These are phyloP conservation scores for Lindbergichthys nudifrons DNA, from an alignment of 2,797 vertebrate species.

Conservation along the genomic window DNA sequence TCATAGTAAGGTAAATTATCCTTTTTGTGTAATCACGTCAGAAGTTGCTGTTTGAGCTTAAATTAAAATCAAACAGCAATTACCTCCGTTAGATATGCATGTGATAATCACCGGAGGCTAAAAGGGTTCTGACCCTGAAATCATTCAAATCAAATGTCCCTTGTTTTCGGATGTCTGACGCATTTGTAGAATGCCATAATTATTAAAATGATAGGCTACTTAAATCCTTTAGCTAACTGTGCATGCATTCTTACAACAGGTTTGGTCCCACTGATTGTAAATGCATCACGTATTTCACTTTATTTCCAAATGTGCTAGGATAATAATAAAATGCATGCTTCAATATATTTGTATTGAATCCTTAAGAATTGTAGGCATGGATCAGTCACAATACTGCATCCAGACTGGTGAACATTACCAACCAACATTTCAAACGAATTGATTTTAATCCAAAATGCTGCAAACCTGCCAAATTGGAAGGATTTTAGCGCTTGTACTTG, in stretches of 20 bases:
- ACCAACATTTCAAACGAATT: conserved; percentile 30
- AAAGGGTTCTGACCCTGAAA: background rate
- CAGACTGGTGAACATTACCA: conserved; percentile 24
- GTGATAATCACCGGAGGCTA: background rate
- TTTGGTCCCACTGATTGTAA: conserved; percentile 15
- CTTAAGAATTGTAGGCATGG: conserved; percentile 19
- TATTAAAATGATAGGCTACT: background rate
- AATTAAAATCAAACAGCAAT: conserved; percentile 8
- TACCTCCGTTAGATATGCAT: background rate
- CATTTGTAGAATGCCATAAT: background rate
- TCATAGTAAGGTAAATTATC: background rate
- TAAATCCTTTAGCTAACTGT: background rate
- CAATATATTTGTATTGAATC: conserved; percentile 20
- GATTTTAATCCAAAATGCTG: conserved; percentile 37
- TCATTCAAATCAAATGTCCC: background rate
- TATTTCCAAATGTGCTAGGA: background rate
- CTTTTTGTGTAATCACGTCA: background rate
- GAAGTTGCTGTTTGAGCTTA: background rate
- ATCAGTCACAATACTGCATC: conserved; percentile 14
- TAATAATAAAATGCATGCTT: conserved; percentile 11
- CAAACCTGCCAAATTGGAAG: conserved; percentile 44
- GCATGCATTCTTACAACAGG: background rate
- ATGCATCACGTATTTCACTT: conserved; percentile 4
- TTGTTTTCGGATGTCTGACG: background rate
- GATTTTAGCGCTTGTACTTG: conserved; percentile 38